Conservation (phyloP, 2,888 invertebrate genomes). For the Hemaris fuciformis region DNA sequence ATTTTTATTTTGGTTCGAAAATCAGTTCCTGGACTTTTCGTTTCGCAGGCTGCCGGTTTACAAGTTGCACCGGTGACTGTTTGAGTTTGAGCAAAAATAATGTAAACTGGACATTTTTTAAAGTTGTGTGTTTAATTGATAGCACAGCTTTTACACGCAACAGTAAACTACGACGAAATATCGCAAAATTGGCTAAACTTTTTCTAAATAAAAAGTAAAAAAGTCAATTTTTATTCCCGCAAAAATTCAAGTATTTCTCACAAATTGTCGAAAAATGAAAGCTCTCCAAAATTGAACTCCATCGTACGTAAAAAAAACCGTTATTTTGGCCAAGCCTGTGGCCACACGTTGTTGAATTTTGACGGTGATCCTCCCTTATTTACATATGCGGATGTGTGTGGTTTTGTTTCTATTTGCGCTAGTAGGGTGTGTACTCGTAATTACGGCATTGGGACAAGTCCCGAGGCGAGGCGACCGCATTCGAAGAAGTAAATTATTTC, state of each 20-base stretch:
- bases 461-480: constrained; percentile 62
- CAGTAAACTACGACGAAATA: neutral
- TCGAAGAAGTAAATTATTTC: constrained; percentile 34
- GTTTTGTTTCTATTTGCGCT: constrained; percentile 76
- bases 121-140: neutral
- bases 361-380: constrained; percentile 59
- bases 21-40: no score
- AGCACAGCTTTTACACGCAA: neutral
- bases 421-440: constrained; percentile 73
- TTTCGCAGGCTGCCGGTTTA: no score
- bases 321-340: neutral
- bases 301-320: neutral
- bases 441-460: constrained; percentile 73
- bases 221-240: neutral
- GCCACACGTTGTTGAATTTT: constrained; percentile 23
- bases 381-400: constrained; percentile 73
- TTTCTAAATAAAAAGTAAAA: neutral
- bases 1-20: no score
- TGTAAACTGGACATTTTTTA: neutral
- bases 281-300: constrained; percentile 3
- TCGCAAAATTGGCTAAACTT: neutral
- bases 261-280: neutral
- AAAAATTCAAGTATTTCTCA: neutral
- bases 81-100: neutral
- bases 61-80: no score